These are phyloP conservation scores for Numenius arquata DNA, from an alignment of 2,113 vertebrate genomes.

Conservation along the genomic window DNA sequence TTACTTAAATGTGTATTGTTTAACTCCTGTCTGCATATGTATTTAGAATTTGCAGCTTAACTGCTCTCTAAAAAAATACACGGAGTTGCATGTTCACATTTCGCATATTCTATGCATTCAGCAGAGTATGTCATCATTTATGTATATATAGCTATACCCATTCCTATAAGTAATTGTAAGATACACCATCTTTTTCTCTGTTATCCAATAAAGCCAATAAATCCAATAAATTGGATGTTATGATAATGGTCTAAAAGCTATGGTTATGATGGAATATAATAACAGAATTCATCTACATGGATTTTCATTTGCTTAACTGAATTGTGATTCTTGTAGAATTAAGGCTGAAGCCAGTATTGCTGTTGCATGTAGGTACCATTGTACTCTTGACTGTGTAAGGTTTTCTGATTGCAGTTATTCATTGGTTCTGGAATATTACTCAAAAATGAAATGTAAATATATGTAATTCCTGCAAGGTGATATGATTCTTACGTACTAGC, in stretches of 20 bases:
- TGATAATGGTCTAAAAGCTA: neutral
- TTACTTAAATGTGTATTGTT: neutral
- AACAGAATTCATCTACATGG: neutral
- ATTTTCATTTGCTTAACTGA: neutral
- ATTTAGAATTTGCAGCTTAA: neutral
- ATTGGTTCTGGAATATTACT: neutral
- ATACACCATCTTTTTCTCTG: neutral
- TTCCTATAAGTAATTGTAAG: neutral
- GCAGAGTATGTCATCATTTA: neutral
- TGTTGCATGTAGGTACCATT: neutral
- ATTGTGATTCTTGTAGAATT: neutral
- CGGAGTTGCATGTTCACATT: neutral
- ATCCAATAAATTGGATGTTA: neutral
- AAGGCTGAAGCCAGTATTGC: neutral
- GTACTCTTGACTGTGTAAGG: neutral
- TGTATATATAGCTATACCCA: neutral
- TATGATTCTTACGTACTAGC: neutral
- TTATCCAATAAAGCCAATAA: neutral
- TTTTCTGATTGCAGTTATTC: neutral
- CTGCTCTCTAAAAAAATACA: neutral
- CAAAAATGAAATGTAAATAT: neutral
- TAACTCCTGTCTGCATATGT: neutral
- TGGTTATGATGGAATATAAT: neutral
- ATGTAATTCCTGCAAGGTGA: neutral
- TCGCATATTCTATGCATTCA: neutral